Evolutionary conservation across 2,888 invertebrate genomes (phyloP), one percentile per base, ranked within the genome.

Genomic region (Spilosoma lubricipeda): DNA sequence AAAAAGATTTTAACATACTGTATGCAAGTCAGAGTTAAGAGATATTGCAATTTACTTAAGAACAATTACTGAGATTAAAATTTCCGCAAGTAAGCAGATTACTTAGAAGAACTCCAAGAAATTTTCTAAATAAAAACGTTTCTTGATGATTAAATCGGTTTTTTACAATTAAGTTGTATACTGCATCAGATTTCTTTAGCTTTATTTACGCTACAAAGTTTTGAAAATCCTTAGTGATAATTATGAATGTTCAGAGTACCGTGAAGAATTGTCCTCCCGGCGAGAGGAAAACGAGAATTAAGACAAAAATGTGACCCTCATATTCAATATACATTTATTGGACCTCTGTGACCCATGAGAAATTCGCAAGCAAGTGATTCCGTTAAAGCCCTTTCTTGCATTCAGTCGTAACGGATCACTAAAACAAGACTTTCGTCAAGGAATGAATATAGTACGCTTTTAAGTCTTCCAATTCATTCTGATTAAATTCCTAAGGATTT

Each of bases 21-120:
- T 27, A 27, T 27, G 59, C 27, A 59, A 20, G 67, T 30, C 42
- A 30, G 59, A 59, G 42, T 67, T 42, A n/a, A 42, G 27, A 67
- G 30, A 8, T 30, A 67, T 30, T 67, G 15, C 42, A 67, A 67
- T 67, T 45, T 67, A 67, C 67, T 67, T 45, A 18, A 67, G 7
- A 66, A 66, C 42, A 45, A 45, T 42, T 45, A 3, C 67, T 45
- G 45, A 45, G 67, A 67, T 67, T 67, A 20, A 45, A 67, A 45
- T 27, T 4, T 59, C 13, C 27, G 13, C 45, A 20, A n/a, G n/a
- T n/a, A n/a, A n/a, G n/a, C 45, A 30, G 27, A 9, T 45, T 45
- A 42, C 18, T 27, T 20, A 45, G 45, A 18, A 27, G 20, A 42
- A 45, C 20, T 42, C 42, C n/a, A 45, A 45, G 2, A 18, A n/a